phyloP scores from a whole-genome alignment of 30 jellyfish, hydroid and myxozoan genomes.

The Cassiopea andromeda region DNA sequence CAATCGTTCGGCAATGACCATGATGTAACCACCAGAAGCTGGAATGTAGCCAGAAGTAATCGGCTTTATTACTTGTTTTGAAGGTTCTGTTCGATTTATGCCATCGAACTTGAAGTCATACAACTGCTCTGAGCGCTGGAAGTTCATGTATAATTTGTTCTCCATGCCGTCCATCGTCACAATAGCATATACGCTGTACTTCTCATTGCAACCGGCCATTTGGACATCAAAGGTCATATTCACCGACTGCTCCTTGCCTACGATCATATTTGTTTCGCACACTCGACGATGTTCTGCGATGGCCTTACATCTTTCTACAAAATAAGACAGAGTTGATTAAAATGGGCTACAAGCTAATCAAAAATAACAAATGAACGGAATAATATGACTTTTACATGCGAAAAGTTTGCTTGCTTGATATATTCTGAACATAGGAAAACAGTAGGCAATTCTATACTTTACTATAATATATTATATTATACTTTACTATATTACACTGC shows the following conservation, averaged over 20 bases:
- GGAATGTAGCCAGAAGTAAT: constrained; percentile 18
- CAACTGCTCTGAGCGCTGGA: background rate
- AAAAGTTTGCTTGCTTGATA: too few relatives aligned
- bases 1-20: background rate
- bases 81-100: background rate
- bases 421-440: too few relatives aligned
- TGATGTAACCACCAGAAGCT: constrained; percentile 6
- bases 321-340: too few relatives aligned
- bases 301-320: constrained; percentile 7
- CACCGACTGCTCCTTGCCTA: constrained; percentile 3
- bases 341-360: too few relatives aligned
- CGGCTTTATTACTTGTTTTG: background rate
- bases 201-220: background rate
- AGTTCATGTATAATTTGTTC: constrained; percentile 8
- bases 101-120: constrained; percentile 9
- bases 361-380: too few relatives aligned
- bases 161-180: background rate
- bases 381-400: too few relatives aligned
- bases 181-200: background rate
- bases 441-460: too few relatives aligned
- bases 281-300: background rate
- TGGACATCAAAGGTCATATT: background rate
- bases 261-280: constrained; percentile 8
- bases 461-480: too few relatives aligned
- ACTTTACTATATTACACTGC: too few relatives aligned